Evolutionary conservation across 2,888 invertebrate genomes (phyloP), one percentile per base, ranked within the genome.

Genomic region (Zygaena filipendulae): DNA sequence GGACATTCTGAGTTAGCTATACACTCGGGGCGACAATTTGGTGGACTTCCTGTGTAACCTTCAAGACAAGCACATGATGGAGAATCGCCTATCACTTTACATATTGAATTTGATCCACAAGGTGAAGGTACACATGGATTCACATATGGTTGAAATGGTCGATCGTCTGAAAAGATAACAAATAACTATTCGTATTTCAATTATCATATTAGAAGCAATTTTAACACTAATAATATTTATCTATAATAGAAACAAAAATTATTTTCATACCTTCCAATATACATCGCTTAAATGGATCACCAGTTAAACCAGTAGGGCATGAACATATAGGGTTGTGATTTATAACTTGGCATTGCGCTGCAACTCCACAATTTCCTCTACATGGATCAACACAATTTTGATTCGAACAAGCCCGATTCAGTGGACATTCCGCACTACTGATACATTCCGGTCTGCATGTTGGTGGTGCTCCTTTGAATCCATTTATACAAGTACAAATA

Each of bases 311-410:
- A 27, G 66, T 43, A 35, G 81, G 82, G 47, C 90, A 91, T 28
- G 83, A 83, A 50, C 87, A 87, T 20, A 87, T 87, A 4, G 91
- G 88, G 39, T 87, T 86, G 49, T 91, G 91, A 53, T 89, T 88
- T 22, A 87, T 80, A 3, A 90, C 88, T 52, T 85, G 82, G 47
- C 91, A 91, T 37, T 83, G 60, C 7, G 90, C 89, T 42, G 84
- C 84, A 29, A 80, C 55, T 5, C 89, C 90, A 60, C 91, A 91
- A 11, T 85, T 86, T 47, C 86, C 88, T 36, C 82, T 84, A 49
- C 90, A 91, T 9, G 90, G 90, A 60, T 91, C 85, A 10, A 82
- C 53, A 51, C 91, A 91, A 48, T 84, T 87, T 57, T 86, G 86
- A 49, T 84, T 84, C 12, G 87, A 82, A 64, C 91, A 91, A 21